Percentiles rank a stretch among this genome's conserved stretches.
These are phyloP conservation scores for Calliopum simillimum DNA, from an alignment of 2,888 invertebrate genomes.

Conservation along the genomic window DNA sequence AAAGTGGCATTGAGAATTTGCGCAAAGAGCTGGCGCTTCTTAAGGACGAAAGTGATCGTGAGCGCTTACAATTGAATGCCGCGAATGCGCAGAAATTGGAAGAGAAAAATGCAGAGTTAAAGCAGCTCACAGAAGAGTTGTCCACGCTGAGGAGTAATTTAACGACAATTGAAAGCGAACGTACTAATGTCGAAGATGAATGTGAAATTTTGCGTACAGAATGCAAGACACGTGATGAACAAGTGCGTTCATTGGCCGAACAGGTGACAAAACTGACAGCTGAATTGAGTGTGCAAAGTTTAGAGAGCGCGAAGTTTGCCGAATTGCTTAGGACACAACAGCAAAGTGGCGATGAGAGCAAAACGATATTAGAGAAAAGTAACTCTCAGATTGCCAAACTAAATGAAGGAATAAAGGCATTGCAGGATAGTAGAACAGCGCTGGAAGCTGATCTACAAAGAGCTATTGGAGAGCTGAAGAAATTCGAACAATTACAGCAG, in stretches of 20 bases:
- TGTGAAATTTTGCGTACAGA: slow-evolving; percentile 56
- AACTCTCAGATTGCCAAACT: slow-evolving; percentile 41
- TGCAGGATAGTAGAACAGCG: slow-evolving; percentile 36
- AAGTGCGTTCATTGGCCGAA: slow-evolving; percentile 51
- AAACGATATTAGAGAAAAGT: slow-evolving; percentile 45
- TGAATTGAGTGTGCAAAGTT: slow-evolving; percentile 55
- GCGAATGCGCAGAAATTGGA: slow-evolving; percentile 49
- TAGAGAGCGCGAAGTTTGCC: slow-evolving; percentile 58
- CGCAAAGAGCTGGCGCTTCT: slow-evolving; percentile 54
- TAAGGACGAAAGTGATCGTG: slow-evolving; percentile 56
- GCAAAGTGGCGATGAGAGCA: slow-evolving; percentile 42
- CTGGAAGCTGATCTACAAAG: slow-evolving; percentile 42
- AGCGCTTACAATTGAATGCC: slow-evolving; percentile 45
- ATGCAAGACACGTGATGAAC: slow-evolving; percentile 52
- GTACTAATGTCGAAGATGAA: slow-evolving; percentile 51
- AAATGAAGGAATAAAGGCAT: slow-evolving; percentile 36
- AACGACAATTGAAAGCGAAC: slow-evolving; percentile 51
- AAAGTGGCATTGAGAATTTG: slow-evolving; percentile 59
- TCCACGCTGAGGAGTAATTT: slow-evolving; percentile 47
- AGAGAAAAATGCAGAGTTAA: slow-evolving; percentile 52
- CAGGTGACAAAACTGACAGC: slow-evolving; percentile 53
- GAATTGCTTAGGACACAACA: slow-evolving; percentile 55
- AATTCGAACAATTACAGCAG: slow-evolving; percentile 37
- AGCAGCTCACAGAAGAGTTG: slow-evolving; percentile 47
- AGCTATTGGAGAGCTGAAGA: slow-evolving; percentile 37